Evolutionary conservation across 53 echinoderm and acorn worm species (phyloP), one percentile per base, ranked within the genome.

Genomic region (Echinometra lucunter): DNA sequence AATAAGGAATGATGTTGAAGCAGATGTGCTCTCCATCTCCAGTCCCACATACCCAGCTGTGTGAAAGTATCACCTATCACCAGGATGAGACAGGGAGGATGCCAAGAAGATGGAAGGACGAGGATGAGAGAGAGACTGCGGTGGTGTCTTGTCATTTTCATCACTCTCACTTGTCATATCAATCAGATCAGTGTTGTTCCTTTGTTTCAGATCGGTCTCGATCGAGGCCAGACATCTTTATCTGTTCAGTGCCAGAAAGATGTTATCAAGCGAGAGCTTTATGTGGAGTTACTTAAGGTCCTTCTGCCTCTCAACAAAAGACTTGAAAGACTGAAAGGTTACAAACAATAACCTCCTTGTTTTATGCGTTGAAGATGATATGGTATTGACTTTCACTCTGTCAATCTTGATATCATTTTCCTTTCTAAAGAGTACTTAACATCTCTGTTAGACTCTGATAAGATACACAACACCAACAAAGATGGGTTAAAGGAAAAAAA

Each of bases 21-120:
- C 85, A 85, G 85, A 85, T 85, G 85, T 85, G 85, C 11, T 25
- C 47, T 30, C 47, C 49, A 85, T 85, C 85, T 47, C 12, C 28
- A 49, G 85, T 85, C 85, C 85, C 89, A 89, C 91, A 91, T 69
- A 67, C 91, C 91, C 91, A 91, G 91, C 91, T 91, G 91, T 91
- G 91, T 66, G 72, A 2, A 38, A 49, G 67, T 69, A 91, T 91
- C 91, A 91, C 12, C 91, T 69, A 91, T 89, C 89, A 57, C 53
- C 0, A 28, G 0, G 49, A 56, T 1, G 12, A 88, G 88, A 88
- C 28, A 49, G 53, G 34, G 30, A 16, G 12, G 9, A n/a, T 53
- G 13, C 49, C 15, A 30, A 2, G 55, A 88, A 0, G 56, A 56
- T 32, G 30, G 28, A 56, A 49, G 28, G 34, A 56, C 7, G 30